Evolutionary conservation across 2,888 invertebrate species (phyloP), one percentile per base, ranked within the genome.

Genomic region (Ochlodes sylvanus): DNA sequence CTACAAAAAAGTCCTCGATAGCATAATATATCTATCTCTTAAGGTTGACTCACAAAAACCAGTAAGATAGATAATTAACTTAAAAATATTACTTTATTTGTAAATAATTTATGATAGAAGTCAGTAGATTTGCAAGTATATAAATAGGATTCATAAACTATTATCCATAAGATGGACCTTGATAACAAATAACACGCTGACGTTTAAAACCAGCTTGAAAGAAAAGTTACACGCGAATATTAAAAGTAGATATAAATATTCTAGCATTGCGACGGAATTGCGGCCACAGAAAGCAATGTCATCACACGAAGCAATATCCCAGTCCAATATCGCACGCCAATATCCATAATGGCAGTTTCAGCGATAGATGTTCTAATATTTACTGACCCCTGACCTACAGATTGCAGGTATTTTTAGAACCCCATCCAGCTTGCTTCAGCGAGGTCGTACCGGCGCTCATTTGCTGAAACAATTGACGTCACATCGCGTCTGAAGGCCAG

Each of bases 381-480:
- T 77, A 69, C 75, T 86, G 84, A 91, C 88, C 90, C 78, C 83
- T 88, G 87, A 90, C 90, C 90, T 88, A 85, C 80, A 77, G 73
- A 74, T 92, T 87, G 84, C 80, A 77, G 73, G 74, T 92, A 92
- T 92, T 87, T 92, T 88, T 92, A 91, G 90, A 81, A 73, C 76
- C 78, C 82, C 82, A 83, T 81, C 81, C 76, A 84, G 80, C 80
- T 75, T 77, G 76, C 78, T 79, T 75, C 73, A 73, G 76, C 87
- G 86, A 91, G 91, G 92, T 81, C 87, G 76, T 77, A 78, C 73
- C 79, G 81, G 80, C 74, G 82, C 77, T 87, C 84, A 87, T 90
- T 89, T 86, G 87, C 90, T 91, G 87, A 90, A 91, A 90, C 92
- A 89, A 89, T 86, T 90, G 90, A 92, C 91, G 92, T 92, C 91